phyloP scores from a whole-genome alignment of 1,140 invertebrate genomes.

The Palaemon carinicauda region DNA sequence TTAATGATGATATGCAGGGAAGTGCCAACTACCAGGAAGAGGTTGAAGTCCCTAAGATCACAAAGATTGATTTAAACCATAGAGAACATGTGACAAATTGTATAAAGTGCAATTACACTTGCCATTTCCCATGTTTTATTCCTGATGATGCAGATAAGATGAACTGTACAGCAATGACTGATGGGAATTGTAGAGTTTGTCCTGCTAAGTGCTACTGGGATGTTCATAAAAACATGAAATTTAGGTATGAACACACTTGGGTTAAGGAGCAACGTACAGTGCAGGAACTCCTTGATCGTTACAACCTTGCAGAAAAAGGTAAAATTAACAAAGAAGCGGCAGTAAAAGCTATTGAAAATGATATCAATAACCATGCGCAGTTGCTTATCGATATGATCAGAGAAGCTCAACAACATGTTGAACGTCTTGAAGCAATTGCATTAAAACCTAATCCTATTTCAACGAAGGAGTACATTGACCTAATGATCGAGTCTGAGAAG shows the following conservation, averaged over 20 bases:
- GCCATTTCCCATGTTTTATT: constrained; percentile 29
- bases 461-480: constrained; percentile 35
- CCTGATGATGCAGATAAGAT: constrained; percentile 16
- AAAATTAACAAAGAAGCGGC: constrained; percentile 25
- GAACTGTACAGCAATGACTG: not conserved
- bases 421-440: constrained; percentile 22
- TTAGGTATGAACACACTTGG: not conserved
- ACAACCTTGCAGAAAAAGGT: not conserved
- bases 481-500: constrained; percentile 42
- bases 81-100: constrained; percentile 27
- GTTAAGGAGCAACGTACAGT: constrained; percentile 12
- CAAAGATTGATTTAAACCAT: not conserved
- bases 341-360: not conserved
- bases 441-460: constrained; percentile 30
- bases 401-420: constrained; percentile 13
- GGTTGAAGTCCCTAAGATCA: constrained; percentile 31
- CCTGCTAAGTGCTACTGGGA: constrained; percentile 15
- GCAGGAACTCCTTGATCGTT: constrained; percentile 16
- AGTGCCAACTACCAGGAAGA: constrained; percentile 21
- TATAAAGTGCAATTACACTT: constrained; percentile 27
- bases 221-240: constrained; percentile 14
- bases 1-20: constrained; percentile 29
- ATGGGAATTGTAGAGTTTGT: not conserved
- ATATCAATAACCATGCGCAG: constrained; percentile 22
- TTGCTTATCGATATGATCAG: not conserved